These are phyloP conservation scores for Leuciscus idus DNA, from an alignment of 2,113 vertebrate species.

Conservation along the genomic window DNA sequence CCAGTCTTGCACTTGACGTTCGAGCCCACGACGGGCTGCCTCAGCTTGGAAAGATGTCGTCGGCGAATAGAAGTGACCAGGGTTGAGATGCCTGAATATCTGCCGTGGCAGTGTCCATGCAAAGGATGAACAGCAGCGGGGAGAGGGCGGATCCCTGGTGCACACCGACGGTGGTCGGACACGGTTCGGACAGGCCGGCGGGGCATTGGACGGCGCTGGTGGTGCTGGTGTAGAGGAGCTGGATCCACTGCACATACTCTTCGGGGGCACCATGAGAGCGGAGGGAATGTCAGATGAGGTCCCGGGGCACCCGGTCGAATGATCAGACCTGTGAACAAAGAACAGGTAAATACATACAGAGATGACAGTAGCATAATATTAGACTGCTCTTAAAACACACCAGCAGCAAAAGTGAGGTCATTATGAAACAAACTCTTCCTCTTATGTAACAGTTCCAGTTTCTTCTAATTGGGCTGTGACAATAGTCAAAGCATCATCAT, in stretches of 20 bases:
- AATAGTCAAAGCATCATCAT: constrained; percentile 56
- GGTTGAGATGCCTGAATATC: background rate
- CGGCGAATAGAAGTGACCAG: background rate
- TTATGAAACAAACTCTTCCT: constrained; percentile 68
- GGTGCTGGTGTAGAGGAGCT: background rate
- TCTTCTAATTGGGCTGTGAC: constrained; percentile 74
- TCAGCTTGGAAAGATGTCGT: background rate
- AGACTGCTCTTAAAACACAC: background rate
- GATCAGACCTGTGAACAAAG: background rate
- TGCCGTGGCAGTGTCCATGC: background rate
- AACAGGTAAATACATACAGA: background rate
- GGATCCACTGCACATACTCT: background rate
- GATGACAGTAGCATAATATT: background rate
- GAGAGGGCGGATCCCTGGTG: background rate
- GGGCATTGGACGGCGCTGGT: background rate
- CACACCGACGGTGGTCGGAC: background rate
- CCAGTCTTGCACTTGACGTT: background rate
- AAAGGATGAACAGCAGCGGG: background rate
- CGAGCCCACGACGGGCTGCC: background rate
- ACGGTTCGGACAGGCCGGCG: background rate
- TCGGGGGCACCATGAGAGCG: too few species aligned
- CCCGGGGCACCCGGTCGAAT: background rate
- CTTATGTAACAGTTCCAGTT: constrained; percentile 71
- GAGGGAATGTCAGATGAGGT: background rate
- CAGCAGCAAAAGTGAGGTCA: constrained; percentile 64